phyloP scores from a whole-genome alignment of 2,113 vertebrate species.

The Peromyscus californicus region DNA sequence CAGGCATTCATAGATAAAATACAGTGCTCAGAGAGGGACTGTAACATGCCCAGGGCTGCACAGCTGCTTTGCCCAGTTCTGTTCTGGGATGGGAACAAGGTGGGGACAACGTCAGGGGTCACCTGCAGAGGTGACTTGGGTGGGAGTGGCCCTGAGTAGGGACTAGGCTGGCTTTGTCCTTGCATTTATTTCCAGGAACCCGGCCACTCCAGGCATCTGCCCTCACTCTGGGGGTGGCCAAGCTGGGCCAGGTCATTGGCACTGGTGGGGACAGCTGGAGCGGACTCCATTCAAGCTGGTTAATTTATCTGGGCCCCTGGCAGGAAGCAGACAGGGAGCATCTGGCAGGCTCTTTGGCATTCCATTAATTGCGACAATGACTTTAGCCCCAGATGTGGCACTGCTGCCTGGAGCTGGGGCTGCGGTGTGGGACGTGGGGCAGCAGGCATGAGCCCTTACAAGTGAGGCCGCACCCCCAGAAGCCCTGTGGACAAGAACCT shows the following conservation, averaged over 20 bases:
- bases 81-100: neutral
- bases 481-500: neutral
- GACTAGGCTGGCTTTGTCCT: neutral
- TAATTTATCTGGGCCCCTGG: conserved; percentile 79
- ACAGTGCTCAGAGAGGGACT: neutral
- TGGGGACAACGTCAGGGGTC: neutral
- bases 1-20: neutral
- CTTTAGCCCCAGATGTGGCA: conserved; percentile 81
- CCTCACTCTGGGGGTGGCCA: neutral
- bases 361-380: conserved; percentile 79
- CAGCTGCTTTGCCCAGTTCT: neutral
- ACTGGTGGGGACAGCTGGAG: conserved; percentile 36
- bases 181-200: neutral
- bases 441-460: neutral
- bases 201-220: neutral
- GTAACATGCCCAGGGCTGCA: neutral
- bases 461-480: neutral
- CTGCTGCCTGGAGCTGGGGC: neutral
- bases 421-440: neutral
- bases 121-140: neutral
- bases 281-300: conserved; percentile 53
- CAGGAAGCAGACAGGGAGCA: conserved; percentile 79
- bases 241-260: neutral
- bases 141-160: neutral
- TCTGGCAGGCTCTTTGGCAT: conserved; percentile 79